These are phyloP conservation scores for Papilio xuthus DNA, from an alignment of 1,140 invertebrate species.

Conservation along the genomic window DNA sequence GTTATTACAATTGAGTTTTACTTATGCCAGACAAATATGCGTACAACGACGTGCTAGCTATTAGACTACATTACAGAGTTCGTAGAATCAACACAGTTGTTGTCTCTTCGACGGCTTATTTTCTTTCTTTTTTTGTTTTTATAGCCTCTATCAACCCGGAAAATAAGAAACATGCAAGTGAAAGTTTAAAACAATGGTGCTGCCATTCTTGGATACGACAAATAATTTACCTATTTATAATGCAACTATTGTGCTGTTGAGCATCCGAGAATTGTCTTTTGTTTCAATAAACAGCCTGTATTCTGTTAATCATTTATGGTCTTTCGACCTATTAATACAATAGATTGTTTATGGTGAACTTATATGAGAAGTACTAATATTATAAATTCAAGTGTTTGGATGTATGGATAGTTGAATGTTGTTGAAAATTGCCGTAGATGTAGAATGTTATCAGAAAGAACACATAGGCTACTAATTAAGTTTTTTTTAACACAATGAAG, in stretches of 20 bases:
- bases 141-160: slow-evolving; percentile 1
- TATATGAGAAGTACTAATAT: too few relatives aligned
- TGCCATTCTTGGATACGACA: slow-evolving; percentile 4
- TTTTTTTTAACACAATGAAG: too few relatives aligned
- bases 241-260: not conserved
- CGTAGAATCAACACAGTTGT: not conserved
- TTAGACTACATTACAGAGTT: not conserved
- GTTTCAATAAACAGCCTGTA: not conserved
- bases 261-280: slow-evolving; percentile 16
- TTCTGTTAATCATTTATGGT: not conserved
- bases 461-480: too few relatives aligned
- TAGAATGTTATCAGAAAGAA: too few relatives aligned
- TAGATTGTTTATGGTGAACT: not conserved
- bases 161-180: slow-evolving; percentile 2
- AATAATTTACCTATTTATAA: not conserved
- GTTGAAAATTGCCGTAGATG: too few relatives aligned
- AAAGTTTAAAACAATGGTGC: slow-evolving; percentile 20
- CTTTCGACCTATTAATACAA: not conserved
- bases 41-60: not conserved
- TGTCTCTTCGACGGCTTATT: not conserved
- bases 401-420: too few relatives aligned
- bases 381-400: too few relatives aligned
- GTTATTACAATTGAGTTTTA: not conserved
- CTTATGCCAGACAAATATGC: not conserved
- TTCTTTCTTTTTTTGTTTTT: slow-evolving; percentile 17